Conservation (phyloP, 2,888 invertebrate species). For the Lathronympha strigana region DNA sequence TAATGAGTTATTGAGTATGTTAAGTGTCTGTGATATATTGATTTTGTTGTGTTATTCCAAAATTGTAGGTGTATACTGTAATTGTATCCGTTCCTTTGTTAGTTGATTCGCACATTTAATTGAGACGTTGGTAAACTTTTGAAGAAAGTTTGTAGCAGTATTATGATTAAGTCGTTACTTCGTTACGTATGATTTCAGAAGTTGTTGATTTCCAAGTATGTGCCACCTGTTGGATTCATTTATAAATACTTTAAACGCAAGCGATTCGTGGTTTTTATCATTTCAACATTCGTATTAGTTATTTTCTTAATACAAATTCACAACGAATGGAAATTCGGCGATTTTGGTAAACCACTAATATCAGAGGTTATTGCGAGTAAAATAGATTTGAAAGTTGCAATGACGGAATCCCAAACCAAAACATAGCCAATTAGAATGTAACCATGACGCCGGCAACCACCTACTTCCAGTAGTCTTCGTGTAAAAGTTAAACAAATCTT, state of each 20-base stretch:
- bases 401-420: slow-evolving; percentile 10
- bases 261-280: slow-evolving; percentile 1
- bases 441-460: slow-evolving; percentile 52
- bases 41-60: slow-evolving; percentile 42
- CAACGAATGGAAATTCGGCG: slow-evolving; percentile 37
- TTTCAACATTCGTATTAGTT: slow-evolving; percentile 21
- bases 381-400: slow-evolving; percentile 9
- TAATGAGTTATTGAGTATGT: slow-evolving; percentile 45
- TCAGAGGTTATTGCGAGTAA: slow-evolving; percentile 18
- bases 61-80: slow-evolving; percentile 24
- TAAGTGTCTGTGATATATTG: slow-evolving; percentile 56
- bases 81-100: slow-evolving; percentile 24
- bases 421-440: slow-evolving; percentile 13
- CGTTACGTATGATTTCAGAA: slow-evolving; percentile 32
- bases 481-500: slow-evolving; percentile 62
- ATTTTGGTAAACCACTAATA: slow-evolving; percentile 19
- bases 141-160: slow-evolving; percentile 31
- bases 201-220: slow-evolving; percentile 25
- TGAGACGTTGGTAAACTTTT: slow-evolving; percentile 27
- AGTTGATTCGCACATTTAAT: slow-evolving; percentile 20
- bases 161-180: slow-evolving; percentile 36
- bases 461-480: slow-evolving; percentile 80
- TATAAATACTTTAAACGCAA: neutral
- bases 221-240: slow-evolving; percentile 26
- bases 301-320: slow-evolving; percentile 33